Evolutionary conservation across 2,797 vertebrate genomes (phyloP).

Genomic region (Sebastes wilsoni): DNA sequence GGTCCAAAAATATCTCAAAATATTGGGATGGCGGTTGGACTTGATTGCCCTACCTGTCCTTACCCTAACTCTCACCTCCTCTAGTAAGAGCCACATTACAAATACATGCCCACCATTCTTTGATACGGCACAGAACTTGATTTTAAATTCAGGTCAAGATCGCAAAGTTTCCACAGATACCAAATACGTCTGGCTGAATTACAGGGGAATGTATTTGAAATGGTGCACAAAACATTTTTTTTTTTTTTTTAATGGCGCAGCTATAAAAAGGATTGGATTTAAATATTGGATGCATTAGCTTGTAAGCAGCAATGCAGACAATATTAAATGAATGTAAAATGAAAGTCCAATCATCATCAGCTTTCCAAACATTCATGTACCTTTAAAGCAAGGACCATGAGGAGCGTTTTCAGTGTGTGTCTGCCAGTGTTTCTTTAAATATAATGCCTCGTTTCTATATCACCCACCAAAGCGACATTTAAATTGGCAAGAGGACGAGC

Average conservation of each 20-base stretch:
- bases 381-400: not conserved
- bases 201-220: not conserved
- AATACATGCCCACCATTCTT: constrained; percentile 5
- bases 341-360: not conserved
- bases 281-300: not conserved
- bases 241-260: not conserved
- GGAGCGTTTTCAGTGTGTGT: not conserved
- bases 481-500: not conserved
- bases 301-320: not conserved
- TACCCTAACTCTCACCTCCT: not conserved
- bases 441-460: not conserved
- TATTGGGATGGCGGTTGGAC: not conserved
- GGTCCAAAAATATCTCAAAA: not conserved
- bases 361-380: not conserved
- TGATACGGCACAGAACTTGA: constrained; percentile 9
- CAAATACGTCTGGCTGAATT: not conserved
- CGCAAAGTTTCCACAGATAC: not conserved
- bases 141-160: constrained; percentile 16
- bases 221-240: not conserved
- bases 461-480: not conserved
- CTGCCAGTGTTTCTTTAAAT: not conserved
- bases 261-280: not conserved
- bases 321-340: not conserved
- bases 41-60: not conserved
- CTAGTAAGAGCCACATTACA: constrained; percentile 1